Evolutionary conservation across 2,888 invertebrate genomes (phyloP).

Genomic region (Hipparchia semele): DNA sequence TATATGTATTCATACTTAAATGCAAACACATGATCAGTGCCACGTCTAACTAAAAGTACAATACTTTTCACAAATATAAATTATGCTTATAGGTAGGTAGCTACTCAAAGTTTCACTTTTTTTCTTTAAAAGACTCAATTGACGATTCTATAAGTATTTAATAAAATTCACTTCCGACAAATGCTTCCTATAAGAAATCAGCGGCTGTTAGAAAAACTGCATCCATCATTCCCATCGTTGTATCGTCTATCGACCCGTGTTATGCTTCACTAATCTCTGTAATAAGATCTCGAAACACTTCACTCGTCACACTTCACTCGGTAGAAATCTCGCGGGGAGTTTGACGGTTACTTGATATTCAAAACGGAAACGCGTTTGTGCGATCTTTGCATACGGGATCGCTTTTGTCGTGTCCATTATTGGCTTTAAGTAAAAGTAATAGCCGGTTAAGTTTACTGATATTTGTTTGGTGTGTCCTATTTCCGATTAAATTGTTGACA

Average conservation of each 20-base stretch:
- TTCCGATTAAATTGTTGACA: neutral
- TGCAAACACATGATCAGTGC: neutral
- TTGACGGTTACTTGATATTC: constrained; percentile 39
- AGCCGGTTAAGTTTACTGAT: constrained; percentile 7
- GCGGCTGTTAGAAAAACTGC: constrained; percentile 28
- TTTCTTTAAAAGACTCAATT: neutral
- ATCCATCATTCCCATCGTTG: constrained; percentile 23
- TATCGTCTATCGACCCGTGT: constrained; percentile 43
- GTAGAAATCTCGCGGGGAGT: constrained; percentile 46
- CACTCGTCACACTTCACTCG: constrained; percentile 46
- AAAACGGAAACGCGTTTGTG: constrained; percentile 37
- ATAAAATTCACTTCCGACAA: constrained; percentile 27
- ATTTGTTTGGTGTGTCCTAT: neutral
- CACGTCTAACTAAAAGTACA: neutral
- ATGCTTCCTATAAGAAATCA: constrained; percentile 31
- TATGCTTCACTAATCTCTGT: constrained; percentile 45
- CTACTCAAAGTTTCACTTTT: neutral
- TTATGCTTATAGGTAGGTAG: too few species aligned
- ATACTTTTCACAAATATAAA: neutral
- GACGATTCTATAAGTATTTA: neutral
- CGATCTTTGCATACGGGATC: constrained; percentile 30
- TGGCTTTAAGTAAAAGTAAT: constrained; percentile 27
- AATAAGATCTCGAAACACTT: constrained; percentile 43
- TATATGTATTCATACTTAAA: too few species aligned
- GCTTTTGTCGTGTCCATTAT: constrained; percentile 27